A percentile compares a stretch with the other conserved stretches of the same genome.
phyloP scores from a whole-genome alignment of 2,113 vertebrate genomes.

The Poicephalus gulielmi region DNA sequence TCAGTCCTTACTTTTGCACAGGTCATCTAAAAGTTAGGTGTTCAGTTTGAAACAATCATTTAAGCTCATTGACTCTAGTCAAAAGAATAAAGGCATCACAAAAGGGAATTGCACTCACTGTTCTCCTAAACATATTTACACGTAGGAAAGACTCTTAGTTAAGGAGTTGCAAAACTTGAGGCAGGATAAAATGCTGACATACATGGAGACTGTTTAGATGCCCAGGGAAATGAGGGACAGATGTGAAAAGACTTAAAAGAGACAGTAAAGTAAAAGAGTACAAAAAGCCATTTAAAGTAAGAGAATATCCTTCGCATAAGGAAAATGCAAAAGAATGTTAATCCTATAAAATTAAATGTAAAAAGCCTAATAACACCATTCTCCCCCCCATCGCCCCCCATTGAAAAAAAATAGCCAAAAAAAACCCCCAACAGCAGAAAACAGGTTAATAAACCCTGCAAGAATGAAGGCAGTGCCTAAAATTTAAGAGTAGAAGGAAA shows the following conservation, averaged over 20 bases:
- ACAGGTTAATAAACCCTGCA: neutral
- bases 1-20: neutral
- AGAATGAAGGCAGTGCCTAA: neutral
- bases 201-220: neutral
- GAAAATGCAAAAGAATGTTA: neutral
- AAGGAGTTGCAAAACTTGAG: neutral
- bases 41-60: neutral
- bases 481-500: neutral
- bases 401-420: neutral
- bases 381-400: fast-evolving
- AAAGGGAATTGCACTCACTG: neutral
- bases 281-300: neutral
- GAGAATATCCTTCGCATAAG: neutral
- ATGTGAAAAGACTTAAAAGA: neutral
- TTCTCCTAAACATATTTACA: neutral
- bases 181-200: neutral
- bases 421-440: neutral
- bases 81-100: neutral
- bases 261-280: neutral
- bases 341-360: neutral
- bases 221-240: neutral
- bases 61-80: neutral
- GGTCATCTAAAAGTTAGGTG: neutral
- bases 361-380: neutral
- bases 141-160: neutral